Base-by-base conservation (phyloP, 2,888 invertebrate species). In the Tetragonula carbonaria region DNA sequence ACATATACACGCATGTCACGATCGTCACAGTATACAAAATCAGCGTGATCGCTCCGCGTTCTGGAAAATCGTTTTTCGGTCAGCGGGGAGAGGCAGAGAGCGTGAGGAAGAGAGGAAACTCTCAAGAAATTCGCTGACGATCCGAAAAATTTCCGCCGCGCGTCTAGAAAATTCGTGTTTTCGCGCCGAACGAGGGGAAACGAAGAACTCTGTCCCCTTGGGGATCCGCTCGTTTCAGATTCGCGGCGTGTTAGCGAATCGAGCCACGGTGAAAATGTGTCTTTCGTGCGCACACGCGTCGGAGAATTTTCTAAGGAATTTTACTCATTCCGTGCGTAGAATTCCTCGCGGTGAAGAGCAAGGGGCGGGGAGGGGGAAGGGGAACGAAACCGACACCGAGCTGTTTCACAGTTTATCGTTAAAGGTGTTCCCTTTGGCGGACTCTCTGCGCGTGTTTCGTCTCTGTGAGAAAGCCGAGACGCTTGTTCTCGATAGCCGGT, bases 171-270 rank as follows among this genome's bases (percentile, higher is more conserved):
- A 38, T 45, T 45, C 38, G 51, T 62, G 63, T 76, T 65, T 55
- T 13, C 45, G 66, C 28, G 33, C 28, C 45, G 28, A 76, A 76
- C 65, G 68, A 76, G 57, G 68, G 62, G 0, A 77, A 80, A 80
- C 80, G 84, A 8, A 8, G 8, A 38, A 38, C 38, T 8, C 77
- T 80, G 74, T 50, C 53, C 80, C 77, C 74, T 1, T 74, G n/a
- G 55, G 74, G 76, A 80, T 77, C 28, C 28, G 33, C 33, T 33
- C 33, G 33, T 33, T 33, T 33, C 33, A 33, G 33, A 33, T 33
- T 73, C 62, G 76, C 70, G 76, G 80, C 83, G 68, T 57, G 79
- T 74, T 74, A 80, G 83, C 83, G 77, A 84, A 80, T 84, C 74
- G 73, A 57, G 53, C 84, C 38, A 45, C 45, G 1, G 45, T 45